Evolutionary conservation across 2,797 vertebrate species (phyloP).

Genomic region (Tokudaia tokunoshimensis): DNA sequence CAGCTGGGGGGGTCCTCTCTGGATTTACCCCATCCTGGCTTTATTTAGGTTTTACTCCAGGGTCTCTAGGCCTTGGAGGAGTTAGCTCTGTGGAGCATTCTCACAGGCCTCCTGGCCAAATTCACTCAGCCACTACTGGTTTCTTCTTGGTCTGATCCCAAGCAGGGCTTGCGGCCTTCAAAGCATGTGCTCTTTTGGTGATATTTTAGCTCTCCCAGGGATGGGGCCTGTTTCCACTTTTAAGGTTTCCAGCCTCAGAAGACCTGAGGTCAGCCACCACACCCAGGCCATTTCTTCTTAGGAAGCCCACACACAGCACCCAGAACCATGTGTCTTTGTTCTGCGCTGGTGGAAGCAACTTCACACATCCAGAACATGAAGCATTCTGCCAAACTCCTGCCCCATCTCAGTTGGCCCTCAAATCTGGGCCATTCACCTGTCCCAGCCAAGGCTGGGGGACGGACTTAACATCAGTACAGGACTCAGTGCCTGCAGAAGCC

Average conservation of each 20-base stretch:
- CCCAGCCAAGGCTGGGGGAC: neutral
- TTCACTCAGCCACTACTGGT: no score
- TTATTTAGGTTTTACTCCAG: neutral
- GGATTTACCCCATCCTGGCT: fast-evolving
- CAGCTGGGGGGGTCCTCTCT: no score
- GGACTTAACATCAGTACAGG: neutral
- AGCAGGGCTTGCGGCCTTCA: neutral
- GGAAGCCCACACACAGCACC: neutral
- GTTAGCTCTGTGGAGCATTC: neutral
- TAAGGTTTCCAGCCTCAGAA: neutral
- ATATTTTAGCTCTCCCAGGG: neutral
- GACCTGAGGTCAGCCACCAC: fast-evolving
- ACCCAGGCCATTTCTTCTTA: neutral
- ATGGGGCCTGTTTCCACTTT: neutral
- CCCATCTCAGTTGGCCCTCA: neutral
- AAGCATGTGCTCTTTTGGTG: neutral
- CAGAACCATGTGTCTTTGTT: neutral
- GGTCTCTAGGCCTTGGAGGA: neutral
- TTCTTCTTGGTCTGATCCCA: neutral
- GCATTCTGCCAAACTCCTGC: neutral
- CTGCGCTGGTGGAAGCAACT: neutral
- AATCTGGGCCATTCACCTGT: neutral
- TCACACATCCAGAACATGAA: neutral
- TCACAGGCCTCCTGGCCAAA: neutral
- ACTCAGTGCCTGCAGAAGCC: neutral